Evolutionary conservation across 2,888 invertebrate genomes (phyloP).

Genomic region (Melinaea menophilus): DNA sequence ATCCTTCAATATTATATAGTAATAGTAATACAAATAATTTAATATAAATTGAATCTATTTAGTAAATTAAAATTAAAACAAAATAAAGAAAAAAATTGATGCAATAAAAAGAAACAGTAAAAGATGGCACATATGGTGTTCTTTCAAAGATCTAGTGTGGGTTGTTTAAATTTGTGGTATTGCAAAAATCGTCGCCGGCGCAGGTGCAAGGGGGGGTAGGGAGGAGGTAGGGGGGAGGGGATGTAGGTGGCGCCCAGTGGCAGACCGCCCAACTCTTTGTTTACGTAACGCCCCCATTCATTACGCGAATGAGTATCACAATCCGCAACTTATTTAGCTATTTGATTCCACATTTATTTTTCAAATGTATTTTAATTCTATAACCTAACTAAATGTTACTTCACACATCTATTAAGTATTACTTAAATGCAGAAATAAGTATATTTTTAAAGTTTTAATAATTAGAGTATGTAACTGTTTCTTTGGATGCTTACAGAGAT

Average conservation of each 20-base stretch:
- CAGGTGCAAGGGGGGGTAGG: slow-evolving; percentile 45
- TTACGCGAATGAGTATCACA: slow-evolving; percentile 57
- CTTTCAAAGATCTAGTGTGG: background rate
- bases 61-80: too few species aligned
- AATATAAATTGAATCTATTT: too few species aligned
- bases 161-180: slow-evolving; percentile 6
- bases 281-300: slow-evolving; percentile 73
- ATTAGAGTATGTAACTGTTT: too few species aligned
- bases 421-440: too few species aligned
- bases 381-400: background rate
- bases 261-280: slow-evolving; percentile 75
- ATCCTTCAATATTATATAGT: too few species aligned
- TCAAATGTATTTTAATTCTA: background rate
- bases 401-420: background rate
- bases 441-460: too few species aligned
- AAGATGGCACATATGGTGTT: too few species aligned
- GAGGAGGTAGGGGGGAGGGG: slow-evolving; percentile 41
- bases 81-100: too few species aligned
- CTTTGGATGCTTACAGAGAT: background rate
- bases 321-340: slow-evolving; percentile 35
- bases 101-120: too few species aligned
- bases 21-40: too few species aligned
- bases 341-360: background rate
- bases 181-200: slow-evolving; percentile 50
- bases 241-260: slow-evolving; percentile 57